These are phyloP conservation scores for Champsocephalus esox DNA, from an alignment of 2,797 vertebrate genomes.

Conservation along the genomic window DNA sequence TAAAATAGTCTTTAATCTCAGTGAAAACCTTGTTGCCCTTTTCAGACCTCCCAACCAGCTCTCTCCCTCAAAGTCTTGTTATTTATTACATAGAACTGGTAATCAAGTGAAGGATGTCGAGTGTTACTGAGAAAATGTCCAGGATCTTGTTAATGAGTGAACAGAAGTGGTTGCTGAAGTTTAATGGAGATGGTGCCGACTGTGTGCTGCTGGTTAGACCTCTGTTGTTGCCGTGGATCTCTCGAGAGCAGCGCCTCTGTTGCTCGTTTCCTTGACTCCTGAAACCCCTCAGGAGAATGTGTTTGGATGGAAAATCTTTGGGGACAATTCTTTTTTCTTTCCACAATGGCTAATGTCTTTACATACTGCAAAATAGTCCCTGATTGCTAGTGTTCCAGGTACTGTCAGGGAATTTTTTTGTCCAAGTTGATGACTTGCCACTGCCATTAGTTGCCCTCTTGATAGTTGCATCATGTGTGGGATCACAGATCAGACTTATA, in stretches of 20 bases:
- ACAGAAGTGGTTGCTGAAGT: conserved; percentile 55
- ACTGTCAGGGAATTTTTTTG: conserved; percentile 40
- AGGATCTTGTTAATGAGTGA: conserved; percentile 56
- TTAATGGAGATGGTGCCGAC: conserved; percentile 31
- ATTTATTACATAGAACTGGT: conserved; percentile 60
- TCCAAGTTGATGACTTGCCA: conserved; percentile 6
- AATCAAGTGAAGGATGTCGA: conserved; percentile 63
- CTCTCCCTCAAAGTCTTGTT: conserved; percentile 37
- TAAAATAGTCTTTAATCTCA: conserved; percentile 16
- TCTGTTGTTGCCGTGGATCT: conserved; percentile 65
- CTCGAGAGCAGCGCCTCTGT: conserved; percentile 64
- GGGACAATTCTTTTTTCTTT: conserved; percentile 48
- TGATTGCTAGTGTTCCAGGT: conserved; percentile 33
- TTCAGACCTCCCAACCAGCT: neutral
- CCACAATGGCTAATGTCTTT: conserved; percentile 47
- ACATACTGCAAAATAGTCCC: conserved; percentile 63
- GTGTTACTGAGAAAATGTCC: conserved; percentile 64
- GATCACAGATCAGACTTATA: neutral
- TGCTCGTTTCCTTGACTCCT: conserved; percentile 83
- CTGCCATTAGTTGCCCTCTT: neutral
- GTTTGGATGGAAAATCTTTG: conserved; percentile 74
- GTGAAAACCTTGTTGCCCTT: conserved; percentile 13
- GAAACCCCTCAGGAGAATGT: conserved; percentile 75
- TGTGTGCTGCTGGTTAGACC: conserved; percentile 45
- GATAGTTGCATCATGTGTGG: neutral